Conservation (phyloP, 1,140 invertebrate genomes). For the Globodera ellingtonae region DNA sequence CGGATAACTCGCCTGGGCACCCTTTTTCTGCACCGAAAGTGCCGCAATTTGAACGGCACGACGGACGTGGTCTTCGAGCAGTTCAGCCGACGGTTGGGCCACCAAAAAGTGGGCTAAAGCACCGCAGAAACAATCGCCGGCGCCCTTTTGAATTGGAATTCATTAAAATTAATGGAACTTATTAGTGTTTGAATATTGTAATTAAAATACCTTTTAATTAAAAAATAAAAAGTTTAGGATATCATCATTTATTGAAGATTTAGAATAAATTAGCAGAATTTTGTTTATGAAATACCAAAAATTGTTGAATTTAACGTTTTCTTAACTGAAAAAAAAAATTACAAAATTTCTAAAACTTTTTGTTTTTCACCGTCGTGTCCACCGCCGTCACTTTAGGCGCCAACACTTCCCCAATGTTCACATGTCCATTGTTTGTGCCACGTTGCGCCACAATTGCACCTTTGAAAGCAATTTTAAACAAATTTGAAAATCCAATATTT, state of each 20-base stretch:
- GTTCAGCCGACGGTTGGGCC: neutral
- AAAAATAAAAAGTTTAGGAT: too few relatives aligned
- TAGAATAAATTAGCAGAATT: too few relatives aligned
- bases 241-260: too few relatives aligned
- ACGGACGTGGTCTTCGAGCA: slow-evolving; percentile 21
- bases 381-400: slow-evolving; percentile 58
- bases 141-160: slow-evolving; percentile 41
- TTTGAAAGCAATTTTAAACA: neutral
- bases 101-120: slow-evolving; percentile 51
- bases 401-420: slow-evolving; percentile 44
- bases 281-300: too few relatives aligned
- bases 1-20: slow-evolving; percentile 51
- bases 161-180: slow-evolving; percentile 20
- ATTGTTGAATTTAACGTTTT: too few relatives aligned
- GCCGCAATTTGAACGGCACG: slow-evolving; percentile 49
- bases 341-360: too few relatives aligned
- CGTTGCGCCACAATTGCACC: slow-evolving; percentile 52
- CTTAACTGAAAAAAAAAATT: too few relatives aligned
- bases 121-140: slow-evolving; percentile 55
- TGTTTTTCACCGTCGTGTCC: slow-evolving; percentile 45
- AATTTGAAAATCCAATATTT: neutral
- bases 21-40: slow-evolving; percentile 48
- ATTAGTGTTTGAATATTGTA: neutral
- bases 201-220: neutral
- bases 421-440: neutral